Evolutionary conservation across 2,888 invertebrate species (phyloP).

Genomic region (Tortricodes alternella): DNA sequence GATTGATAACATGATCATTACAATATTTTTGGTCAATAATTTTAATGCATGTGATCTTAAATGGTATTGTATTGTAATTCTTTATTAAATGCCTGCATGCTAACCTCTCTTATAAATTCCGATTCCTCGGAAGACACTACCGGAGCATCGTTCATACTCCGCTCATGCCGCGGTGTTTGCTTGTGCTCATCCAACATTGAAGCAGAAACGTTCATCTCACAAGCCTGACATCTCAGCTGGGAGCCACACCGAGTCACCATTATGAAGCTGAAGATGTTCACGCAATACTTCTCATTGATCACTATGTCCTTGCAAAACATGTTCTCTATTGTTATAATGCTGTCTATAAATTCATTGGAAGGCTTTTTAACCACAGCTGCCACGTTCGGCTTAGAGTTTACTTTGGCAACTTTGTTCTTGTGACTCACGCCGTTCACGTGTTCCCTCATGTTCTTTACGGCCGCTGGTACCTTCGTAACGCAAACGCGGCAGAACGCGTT

Average conservation of each 20-base stretch:
- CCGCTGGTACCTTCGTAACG: slow-evolving; percentile 32
- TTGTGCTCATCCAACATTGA: slow-evolving; percentile 33
- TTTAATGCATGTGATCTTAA: no score
- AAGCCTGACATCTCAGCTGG: slow-evolving; percentile 36
- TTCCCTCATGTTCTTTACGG: slow-evolving; percentile 37
- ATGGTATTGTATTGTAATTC: no score
- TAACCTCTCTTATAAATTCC: slow-evolving; percentile 59
- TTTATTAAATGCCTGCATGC: not conserved
- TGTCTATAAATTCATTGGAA: slow-evolving; percentile 31
- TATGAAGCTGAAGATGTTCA: slow-evolving; percentile 40
- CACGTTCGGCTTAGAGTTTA: not conserved
- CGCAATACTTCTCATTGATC: slow-evolving; percentile 45
- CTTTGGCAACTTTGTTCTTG: slow-evolving; percentile 31
- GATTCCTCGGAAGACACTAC: slow-evolving; percentile 41
- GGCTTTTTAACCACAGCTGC: slow-evolving; percentile 24
- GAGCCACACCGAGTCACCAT: slow-evolving; percentile 18
- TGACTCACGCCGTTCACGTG: slow-evolving; percentile 37
- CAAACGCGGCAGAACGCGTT: slow-evolving; percentile 40
- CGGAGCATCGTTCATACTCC: slow-evolving; percentile 22
- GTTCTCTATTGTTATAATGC: slow-evolving; percentile 24
- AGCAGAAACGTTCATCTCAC: slow-evolving; percentile 30
- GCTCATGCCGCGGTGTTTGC: slow-evolving; percentile 25
- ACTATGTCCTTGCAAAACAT: slow-evolving; percentile 35
- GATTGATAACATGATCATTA: no score
- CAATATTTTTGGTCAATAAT: no score